Percentiles rank a stretch among this genome's conserved stretches.
These are phyloP conservation scores for Emys orbicularis DNA, from an alignment of 2,797 vertebrate genomes.

Conservation along the genomic window DNA sequence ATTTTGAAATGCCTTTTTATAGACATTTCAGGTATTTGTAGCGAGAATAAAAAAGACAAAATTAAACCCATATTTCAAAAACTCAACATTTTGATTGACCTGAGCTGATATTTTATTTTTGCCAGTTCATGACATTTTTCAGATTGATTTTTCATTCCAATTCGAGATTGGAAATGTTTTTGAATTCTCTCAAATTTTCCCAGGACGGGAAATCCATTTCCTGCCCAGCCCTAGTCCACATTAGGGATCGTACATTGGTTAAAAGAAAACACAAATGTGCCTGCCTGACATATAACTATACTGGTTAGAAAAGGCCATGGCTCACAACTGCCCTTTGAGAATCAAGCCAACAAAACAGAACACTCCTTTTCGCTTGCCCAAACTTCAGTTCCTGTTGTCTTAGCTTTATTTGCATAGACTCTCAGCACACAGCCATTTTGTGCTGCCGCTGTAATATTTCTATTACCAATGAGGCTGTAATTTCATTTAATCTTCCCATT, in stretches of 20 bases:
- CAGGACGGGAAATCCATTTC: neutral
- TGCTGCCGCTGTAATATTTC: neutral
- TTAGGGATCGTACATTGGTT: neutral
- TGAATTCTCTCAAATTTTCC: neutral
- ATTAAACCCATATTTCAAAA: neutral
- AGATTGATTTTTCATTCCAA: too few relatives aligned
- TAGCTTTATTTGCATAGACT: neutral
- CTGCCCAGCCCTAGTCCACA: neutral
- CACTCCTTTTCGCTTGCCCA: neutral
- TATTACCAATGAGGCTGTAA: neutral
- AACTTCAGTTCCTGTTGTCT: neutral
- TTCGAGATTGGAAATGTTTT: neutral
- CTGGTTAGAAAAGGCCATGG: neutral
- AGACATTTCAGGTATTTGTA: neutral
- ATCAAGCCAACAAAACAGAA: neutral
- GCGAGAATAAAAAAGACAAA: neutral
- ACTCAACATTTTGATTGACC: neutral
- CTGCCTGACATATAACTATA: neutral
- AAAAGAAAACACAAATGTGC: neutral
- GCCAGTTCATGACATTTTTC: neutral
- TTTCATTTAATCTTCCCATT: neutral
- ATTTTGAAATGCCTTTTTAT: neutral
- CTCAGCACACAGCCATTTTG: neutral
- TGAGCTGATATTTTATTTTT: neutral
- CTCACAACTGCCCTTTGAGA: neutral